Conservation (phyloP, 1,140 invertebrate species). For the Mercenaria mercenaria region DNA sequence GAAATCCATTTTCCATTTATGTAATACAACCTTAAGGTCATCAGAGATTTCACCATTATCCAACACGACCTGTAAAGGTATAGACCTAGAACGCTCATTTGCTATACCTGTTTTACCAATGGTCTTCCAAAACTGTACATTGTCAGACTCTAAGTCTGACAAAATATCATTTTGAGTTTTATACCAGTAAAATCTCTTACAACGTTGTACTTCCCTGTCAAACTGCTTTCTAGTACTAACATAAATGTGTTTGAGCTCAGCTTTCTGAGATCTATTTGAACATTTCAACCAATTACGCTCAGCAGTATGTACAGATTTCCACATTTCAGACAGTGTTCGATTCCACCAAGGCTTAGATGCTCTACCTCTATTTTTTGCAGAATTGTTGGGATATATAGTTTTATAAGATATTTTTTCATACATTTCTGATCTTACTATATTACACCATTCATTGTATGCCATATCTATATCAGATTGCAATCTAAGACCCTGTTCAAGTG, state of each 20-base stretch:
- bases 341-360: too few species aligned
- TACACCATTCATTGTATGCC: background rate
- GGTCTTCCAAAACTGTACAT: background rate
- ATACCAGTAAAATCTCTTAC: too few species aligned
- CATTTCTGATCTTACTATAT: background rate
- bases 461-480: too few species aligned
- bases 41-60: too few species aligned
- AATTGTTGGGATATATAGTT: too few species aligned
- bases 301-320: background rate
- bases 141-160: background rate
- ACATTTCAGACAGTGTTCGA: background rate
- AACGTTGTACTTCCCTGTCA: too few species aligned
- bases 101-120: constrained; percentile 10
- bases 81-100: background rate
- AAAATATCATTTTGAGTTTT: background rate
- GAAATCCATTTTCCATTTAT: background rate
- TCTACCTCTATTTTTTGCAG: too few species aligned
- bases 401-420: too few species aligned
- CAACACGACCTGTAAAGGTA: too few species aligned
- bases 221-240: too few species aligned
- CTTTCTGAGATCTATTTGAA: background rate
- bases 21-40: too few species aligned
- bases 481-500: background rate
- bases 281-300: constrained; percentile 4
- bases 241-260: too few species aligned